These are phyloP conservation scores for Pandemis heparana DNA, from an alignment of 2,888 invertebrate species.

Conservation along the genomic window DNA sequence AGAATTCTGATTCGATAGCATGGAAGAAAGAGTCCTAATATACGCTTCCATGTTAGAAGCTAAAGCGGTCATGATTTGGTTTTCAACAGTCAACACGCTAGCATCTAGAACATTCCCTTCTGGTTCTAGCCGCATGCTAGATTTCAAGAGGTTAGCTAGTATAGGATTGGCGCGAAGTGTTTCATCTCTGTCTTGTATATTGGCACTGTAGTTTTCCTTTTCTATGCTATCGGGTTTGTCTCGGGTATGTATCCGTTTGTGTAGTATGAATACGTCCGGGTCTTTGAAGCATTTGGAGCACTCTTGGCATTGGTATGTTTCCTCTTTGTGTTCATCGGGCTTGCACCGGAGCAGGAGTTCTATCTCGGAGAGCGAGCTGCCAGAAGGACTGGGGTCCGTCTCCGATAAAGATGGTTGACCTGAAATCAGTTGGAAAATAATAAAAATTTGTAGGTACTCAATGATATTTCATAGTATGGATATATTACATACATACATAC, in stretches of 20 bases:
- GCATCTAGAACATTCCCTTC: constrained; percentile 53
- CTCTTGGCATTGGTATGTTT: constrained; percentile 66
- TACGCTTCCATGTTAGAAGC: constrained; percentile 71
- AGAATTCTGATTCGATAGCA: constrained; percentile 47
- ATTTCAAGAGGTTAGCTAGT: constrained; percentile 69
- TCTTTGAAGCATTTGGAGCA: constrained; percentile 80
- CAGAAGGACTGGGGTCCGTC: constrained; percentile 41
- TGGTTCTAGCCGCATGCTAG: constrained; percentile 43
- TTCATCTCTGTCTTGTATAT: constrained; percentile 54
- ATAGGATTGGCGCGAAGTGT: constrained; percentile 75
- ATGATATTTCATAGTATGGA: too few species aligned
- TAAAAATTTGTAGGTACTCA: too few species aligned
- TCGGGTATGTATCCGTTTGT: constrained; percentile 65
- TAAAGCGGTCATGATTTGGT: constrained; percentile 68
- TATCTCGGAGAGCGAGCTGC: constrained; percentile 33
- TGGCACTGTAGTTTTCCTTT: constrained; percentile 65
- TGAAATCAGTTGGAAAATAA: constrained; percentile 8
- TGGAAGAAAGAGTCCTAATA: constrained; percentile 60
- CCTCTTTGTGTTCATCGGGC: constrained; percentile 27
- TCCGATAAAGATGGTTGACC: constrained; percentile 32
- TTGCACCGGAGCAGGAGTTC: constrained; percentile 23
- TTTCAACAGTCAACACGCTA: constrained; percentile 61
- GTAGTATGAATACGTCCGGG: constrained; percentile 73
- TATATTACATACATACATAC: too few species aligned
- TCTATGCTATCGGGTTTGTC: constrained; percentile 46